Conservation (phyloP, 1,140 invertebrate genomes). For the Zaprionus kolodkinae region DNA sequence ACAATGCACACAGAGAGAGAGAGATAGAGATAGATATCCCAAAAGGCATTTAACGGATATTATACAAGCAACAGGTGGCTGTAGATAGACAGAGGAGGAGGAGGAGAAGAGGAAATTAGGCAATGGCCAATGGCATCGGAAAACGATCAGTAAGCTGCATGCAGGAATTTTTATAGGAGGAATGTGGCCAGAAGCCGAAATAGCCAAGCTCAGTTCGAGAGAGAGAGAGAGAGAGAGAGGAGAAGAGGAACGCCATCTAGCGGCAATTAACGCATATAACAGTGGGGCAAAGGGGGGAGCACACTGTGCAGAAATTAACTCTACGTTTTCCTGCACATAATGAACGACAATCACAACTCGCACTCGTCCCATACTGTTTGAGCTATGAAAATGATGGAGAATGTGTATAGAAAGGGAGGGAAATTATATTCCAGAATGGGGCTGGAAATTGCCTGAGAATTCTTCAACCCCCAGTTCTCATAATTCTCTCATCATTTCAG, state of each 20-base stretch:
- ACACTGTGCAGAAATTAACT: background rate
- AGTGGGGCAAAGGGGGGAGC: background rate
- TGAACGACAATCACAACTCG: constrained; percentile 1
- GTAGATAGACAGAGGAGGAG: background rate
- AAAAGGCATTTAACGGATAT: constrained; percentile 46
- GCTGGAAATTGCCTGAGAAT: constrained; percentile 3
- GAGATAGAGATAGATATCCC: background rate
- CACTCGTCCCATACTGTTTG: background rate
- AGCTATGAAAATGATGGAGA: background rate
- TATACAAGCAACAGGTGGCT: constrained; percentile 35
- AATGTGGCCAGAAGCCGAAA: constrained; percentile 10
- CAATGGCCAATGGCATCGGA: constrained; percentile 31
- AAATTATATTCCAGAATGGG: background rate
- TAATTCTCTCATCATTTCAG: constrained; percentile 2
- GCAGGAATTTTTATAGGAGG: constrained; percentile 1
- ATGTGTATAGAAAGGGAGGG: background rate
- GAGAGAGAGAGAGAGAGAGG: background rate
- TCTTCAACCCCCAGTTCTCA: background rate
- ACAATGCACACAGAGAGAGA: constrained; percentile 34
- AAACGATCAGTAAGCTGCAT: constrained; percentile 5
- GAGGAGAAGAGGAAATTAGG: constrained; percentile 7
- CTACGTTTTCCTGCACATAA: background rate
- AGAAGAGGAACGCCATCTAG: too few relatives aligned
- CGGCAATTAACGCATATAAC: background rate
- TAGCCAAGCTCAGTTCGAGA: background rate